Evolutionary conservation across 2,888 invertebrate genomes (phyloP), one percentile per base, ranked within the genome.

Genomic region (Clunio marinus): DNA sequence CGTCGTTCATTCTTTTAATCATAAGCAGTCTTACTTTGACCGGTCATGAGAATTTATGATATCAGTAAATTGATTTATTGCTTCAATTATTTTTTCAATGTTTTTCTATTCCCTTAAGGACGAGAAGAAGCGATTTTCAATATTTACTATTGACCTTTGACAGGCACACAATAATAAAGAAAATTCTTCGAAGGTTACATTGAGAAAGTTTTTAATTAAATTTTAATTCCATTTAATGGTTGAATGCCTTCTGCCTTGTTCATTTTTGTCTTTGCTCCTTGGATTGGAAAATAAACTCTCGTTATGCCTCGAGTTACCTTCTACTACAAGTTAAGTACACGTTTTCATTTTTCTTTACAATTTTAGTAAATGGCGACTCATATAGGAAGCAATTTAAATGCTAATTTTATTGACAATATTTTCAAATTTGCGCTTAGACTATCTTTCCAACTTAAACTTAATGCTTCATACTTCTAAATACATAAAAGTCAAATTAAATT

Each of bases 331-430:
- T n/a, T n/a, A n/a, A n/a, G n/a, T n/a, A n/a, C n/a, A n/a, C n/a
- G n/a, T n/a, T n/a, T n/a, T n/a, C n/a, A n/a, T n/a, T n/a, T n/a
- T n/a, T n/a, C n/a, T n/a, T n/a, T n/a, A n/a, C n/a, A n/a, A n/a
- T n/a, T n/a, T n/a, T n/a, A n/a, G n/a, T n/a, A n/a, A n/a, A n/a
- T n/a, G n/a, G n/a, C n/a, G n/a, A n/a, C n/a, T 51, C 41, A 22
- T 17, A 51, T 51, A 22, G 51, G 4, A n/a, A 22, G 22, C 51
- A 51, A 51, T 51, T 51, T 51, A 51, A 51, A 51, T 51, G 51
- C 51, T 51, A 51, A 51, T 51, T 51, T 51, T 51, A 51, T 51
- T 51, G 51, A 51, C 51, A 51, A 20, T 22, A 22, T n/a, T 51
- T 22, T 51, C n/a, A n/a, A 17, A 51, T 51, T 51, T 51, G 22